Evolutionary conservation across 2,888 invertebrate species (phyloP), one percentile per base, ranked within the genome.

Genomic region (Chesias legatella): DNA sequence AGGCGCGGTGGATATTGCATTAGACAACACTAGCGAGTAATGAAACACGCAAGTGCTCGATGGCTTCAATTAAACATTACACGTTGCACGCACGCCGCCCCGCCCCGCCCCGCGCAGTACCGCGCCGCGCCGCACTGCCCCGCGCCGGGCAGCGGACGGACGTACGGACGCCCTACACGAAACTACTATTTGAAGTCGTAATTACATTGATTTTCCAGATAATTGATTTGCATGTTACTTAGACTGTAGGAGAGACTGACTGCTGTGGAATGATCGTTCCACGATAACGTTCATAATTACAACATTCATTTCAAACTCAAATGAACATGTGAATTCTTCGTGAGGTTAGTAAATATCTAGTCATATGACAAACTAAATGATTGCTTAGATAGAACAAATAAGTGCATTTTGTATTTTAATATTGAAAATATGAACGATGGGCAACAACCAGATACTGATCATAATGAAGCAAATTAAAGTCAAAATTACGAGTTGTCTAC

Each of bases 21-120:
- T 24, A 26, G 24, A 32, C 37, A 30, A 22, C 37, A 38, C 43
- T 37, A 43, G 33, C 13, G 24, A 41, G 46, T 55, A 37, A 56
- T 53, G 56, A 48, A 47, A 49, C 59, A 59, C 47, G 58, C 56
- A 51, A 56, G 37, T 38, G 51, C 52, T 49, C 51, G 51, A 53
- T 49, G 40, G 50, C 46, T 57, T 56, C 47, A 51, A 58, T 59
- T 48, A 56, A 50, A 45, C 41, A 40, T 40, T 53, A 50, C 25
- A 37, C 55, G 39, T 35, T 23, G 35, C 29, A 45, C 42, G 48
- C 48, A 41, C 49, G 44, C 42, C 21, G 44, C 33, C 13, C 3
- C 13, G n/a, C n/a, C 6, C 20, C 20, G 20, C 4, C 20, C 20
- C 20, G 20, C 20, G 20, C 20, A 3, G 20, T 5, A 3, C 20